phyloP scores from a whole-genome alignment of 2,797 vertebrate species.

The Tokudaia muenninki region DNA sequence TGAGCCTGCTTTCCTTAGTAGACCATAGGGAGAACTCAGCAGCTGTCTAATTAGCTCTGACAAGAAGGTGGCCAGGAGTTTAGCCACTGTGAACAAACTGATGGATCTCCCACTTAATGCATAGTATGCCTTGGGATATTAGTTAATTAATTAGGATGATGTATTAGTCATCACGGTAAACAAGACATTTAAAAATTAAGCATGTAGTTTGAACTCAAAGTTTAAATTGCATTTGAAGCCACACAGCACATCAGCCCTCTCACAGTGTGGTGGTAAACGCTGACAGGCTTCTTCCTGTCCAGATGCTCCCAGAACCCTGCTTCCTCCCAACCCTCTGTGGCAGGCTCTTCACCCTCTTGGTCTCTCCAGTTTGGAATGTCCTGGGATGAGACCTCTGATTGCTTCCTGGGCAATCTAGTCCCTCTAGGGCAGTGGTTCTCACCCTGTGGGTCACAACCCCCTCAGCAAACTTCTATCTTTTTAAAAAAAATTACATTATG shows the following conservation, averaged over 20 bases:
- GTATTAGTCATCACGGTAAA: background rate
- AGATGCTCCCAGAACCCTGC: no score
- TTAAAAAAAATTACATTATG: background rate
- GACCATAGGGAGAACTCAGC: background rate
- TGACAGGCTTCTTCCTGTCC: background rate
- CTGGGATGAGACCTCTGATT: background rate
- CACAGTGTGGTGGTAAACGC: background rate
- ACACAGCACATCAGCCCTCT: background rate
- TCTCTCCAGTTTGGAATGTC: background rate
- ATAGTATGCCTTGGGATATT: background rate
- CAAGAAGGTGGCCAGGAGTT: background rate
- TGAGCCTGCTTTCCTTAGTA: no score
- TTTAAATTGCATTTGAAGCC: background rate
- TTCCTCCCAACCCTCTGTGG: background rate
- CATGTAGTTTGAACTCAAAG: background rate
- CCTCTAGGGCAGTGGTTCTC: background rate
- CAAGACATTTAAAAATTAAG: conserved; percentile 16
- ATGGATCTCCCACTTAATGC: background rate
- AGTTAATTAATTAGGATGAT: conserved; percentile 35
- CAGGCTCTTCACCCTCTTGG: no score
- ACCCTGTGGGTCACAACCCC: background rate
- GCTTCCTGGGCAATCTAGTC: background rate
- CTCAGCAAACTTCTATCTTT: background rate
- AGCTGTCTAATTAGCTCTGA: background rate
- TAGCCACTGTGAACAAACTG: background rate